Evolutionary conservation across 2,888 invertebrate species (phyloP), one percentile per base, ranked within the genome.

Genomic region (Coenonympha glycerion): DNA sequence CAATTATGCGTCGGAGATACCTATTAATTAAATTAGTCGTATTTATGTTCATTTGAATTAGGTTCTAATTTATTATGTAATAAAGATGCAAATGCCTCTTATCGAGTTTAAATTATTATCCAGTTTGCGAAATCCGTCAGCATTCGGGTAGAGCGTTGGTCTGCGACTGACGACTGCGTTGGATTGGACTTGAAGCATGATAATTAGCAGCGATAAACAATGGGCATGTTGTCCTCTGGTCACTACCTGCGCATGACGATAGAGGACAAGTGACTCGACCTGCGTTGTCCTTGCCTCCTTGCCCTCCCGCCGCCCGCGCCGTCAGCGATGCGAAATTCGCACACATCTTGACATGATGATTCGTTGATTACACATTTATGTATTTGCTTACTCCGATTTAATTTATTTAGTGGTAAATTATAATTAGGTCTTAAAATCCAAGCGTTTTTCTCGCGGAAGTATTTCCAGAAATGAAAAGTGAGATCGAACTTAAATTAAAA

Each of bases 171-270:
- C n/a, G n/a, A n/a, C n/a, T n/a, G n/a, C n/a, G n/a, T n/a, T n/a
- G n/a, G n/a, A n/a, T n/a, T n/a, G n/a, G n/a, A n/a, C 76, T 76
- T 77, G 76, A 67, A 74, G 82, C 79, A 84, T 86, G 81, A 82
- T 85, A 84, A 87, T 86, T 83, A 86, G 83, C 76, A 69, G 75
- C 78, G 77, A 81, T 84, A 84, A 86, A 87, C 86, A 86, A 87
- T 87, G 80, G 85, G 75, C 77, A 79, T 79, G 81, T 80, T 76
- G 79, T 82, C 79, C 77, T 78, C 73, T 78, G 78, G 74, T 66
- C 71, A 81, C 85, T 86, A 86, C 86, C 86, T 86, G 86, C 81
- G 80, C 76, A 74, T 78, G 79, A 78, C 82, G 76, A 71, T 66
- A 77, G 79, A 81, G 81, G 85, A 81, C 83, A 76, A 71, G 69